Percentiles rank a stretch among this genome's conserved stretches.
Conservation (phyloP, 2,113 vertebrate species). For the Agelaius phoeniceus region DNA sequence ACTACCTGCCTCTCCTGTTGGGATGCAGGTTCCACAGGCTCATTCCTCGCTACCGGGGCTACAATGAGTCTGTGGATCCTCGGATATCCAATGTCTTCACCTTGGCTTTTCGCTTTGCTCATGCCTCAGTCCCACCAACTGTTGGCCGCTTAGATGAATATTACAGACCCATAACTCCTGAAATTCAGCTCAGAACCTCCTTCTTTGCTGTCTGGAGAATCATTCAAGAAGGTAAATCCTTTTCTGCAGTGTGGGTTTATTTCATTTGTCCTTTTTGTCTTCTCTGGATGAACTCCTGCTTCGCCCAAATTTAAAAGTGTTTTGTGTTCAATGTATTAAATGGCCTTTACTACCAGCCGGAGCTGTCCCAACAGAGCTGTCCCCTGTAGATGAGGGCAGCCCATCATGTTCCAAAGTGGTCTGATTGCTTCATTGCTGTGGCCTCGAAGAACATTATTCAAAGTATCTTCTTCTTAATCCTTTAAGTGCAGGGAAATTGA, state of each 20-base stretch:
- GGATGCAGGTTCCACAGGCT: slow-evolving; percentile 31
- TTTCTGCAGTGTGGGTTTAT: neutral
- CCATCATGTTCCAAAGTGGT: neutral
- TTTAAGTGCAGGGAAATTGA: neutral
- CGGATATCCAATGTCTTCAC: slow-evolving; percentile 87
- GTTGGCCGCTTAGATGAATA: slow-evolving; percentile 72
- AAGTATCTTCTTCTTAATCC: neutral
- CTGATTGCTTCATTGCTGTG: neutral
- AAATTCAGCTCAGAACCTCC: slow-evolving; percentile 73
- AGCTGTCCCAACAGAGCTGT: neutral
- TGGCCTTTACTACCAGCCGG: neutral
- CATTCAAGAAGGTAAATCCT: slow-evolving; percentile 78
- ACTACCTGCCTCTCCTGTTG: slow-evolving; percentile 83
- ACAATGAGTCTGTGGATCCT: slow-evolving; percentile 80
- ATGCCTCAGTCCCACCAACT: slow-evolving; percentile 82
- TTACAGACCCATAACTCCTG: slow-evolving; percentile 69
- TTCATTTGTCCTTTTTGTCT: neutral
- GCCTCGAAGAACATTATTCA: neutral
- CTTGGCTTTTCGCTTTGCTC: slow-evolving; percentile 87
- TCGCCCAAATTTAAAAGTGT: neutral
- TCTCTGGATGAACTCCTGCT: neutral
- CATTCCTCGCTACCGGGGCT: slow-evolving; percentile 74
- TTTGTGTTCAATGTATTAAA: neutral
- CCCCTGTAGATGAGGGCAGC: neutral
- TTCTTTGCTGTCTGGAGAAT: slow-evolving; percentile 89